Conservation (phyloP, 2,113 vertebrate species). For the Muntiacus muntjak region DNA sequence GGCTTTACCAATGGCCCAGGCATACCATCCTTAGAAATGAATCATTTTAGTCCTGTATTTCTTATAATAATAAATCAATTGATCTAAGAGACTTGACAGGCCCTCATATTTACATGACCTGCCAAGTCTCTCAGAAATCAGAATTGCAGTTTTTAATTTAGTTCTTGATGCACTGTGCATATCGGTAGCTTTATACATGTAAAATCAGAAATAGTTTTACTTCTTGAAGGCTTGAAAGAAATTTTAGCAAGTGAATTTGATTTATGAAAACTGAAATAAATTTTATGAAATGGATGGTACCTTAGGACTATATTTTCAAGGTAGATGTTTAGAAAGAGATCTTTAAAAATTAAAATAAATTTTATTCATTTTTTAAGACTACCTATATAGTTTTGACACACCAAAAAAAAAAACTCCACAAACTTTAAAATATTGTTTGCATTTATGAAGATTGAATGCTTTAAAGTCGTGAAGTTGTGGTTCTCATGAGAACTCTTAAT, state of each 20-base stretch:
- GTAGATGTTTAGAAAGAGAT: background rate
- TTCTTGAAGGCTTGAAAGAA: background rate
- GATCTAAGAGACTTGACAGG: background rate
- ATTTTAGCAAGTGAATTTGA: conserved; percentile 18
- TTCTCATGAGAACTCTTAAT: conserved; percentile 61
- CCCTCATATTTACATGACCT: background rate
- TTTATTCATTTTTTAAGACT: background rate
- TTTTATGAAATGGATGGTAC: background rate
- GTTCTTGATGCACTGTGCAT: background rate
- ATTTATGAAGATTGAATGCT: conserved; percentile 39
- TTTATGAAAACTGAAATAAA: conserved; percentile 3
- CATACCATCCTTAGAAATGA: background rate
- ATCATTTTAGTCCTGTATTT: conserved; percentile 28
- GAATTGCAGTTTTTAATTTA: conserved; percentile 2
- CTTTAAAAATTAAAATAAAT: conserved; percentile 5
- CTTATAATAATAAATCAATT: background rate
- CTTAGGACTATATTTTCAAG: conserved; percentile 17
- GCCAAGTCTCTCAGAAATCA: conserved; percentile 8
- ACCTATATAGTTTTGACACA: background rate
- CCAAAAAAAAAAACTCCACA: background rate
- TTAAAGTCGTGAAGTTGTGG: background rate
- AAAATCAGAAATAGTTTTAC: conserved; percentile 38
- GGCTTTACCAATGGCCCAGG: background rate
- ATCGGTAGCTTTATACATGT: background rate
- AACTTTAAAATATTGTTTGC: background rate